Evolutionary conservation across 2,797 vertebrate genomes (phyloP).

Genomic region (Dryobates pubescens): DNA sequence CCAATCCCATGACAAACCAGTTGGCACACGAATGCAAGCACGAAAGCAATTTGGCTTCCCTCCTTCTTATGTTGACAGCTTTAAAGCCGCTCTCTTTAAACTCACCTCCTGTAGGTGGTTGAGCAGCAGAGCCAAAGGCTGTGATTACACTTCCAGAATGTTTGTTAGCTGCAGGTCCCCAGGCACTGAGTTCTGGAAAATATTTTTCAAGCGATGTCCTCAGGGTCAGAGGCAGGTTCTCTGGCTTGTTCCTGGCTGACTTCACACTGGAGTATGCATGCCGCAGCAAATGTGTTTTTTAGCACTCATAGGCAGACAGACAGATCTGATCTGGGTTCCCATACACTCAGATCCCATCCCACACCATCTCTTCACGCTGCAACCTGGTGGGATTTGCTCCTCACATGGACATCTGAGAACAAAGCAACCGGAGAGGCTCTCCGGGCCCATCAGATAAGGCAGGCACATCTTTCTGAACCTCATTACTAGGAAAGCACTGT

Average conservation of each 20-base stretch:
- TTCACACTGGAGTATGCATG: conserved; percentile 55
- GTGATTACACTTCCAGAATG: conserved; percentile 75
- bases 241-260: conserved; percentile 69
- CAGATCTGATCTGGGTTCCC: not conserved
- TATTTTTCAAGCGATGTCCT: conserved; percentile 74
- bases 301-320: conserved; percentile 19
- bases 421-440: not conserved
- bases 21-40: conserved; percentile 65
- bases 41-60: conserved; percentile 74
- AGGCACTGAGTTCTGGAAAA: conserved; percentile 75
- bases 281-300: conserved; percentile 43
- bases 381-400: not conserved
- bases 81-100: conserved; percentile 77
- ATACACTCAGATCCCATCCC: not conserved
- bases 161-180: conserved; percentile 77
- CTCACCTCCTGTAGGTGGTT: conserved; percentile 78
- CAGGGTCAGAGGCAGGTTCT: conserved; percentile 78
- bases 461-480: not conserved
- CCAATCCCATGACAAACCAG: conserved; percentile 74
- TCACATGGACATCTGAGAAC: not conserved
- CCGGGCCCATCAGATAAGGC: not conserved
- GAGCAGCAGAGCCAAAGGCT: conserved; percentile 71
- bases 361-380: accelerated
- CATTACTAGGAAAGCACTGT: not conserved
- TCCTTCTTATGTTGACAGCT: conserved; percentile 71